Base-by-base conservation (phyloP, 2,797 vertebrate genomes). In the Myiotriccus ornatus region DNA sequence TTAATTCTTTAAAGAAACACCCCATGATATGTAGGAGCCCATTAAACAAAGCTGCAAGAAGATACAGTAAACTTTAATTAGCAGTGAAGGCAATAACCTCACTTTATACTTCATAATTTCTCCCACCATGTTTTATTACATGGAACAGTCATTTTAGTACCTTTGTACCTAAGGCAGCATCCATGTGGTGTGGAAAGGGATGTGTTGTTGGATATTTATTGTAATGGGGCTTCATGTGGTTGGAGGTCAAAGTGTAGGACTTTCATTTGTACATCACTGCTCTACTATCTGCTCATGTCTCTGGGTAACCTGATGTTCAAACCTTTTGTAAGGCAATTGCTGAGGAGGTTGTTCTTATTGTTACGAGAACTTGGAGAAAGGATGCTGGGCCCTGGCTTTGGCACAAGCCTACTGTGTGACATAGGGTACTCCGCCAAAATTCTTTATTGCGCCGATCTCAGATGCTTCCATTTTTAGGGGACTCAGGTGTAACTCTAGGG, bases 31-130 rank as follows among this genome's bases (percentile, higher is more conserved):
- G 85, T 68, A 90, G 94, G 91, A 97, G 95, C 95, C 93, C 88
- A 96, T 97, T 96, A 97, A 97, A 97, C 94, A 96, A 97, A 96
- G 94, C 95, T 87, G 93, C 95, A 96, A 97, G 95, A 96, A 96
- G 96, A 96, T 94, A 94, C 91, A 95, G 96, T 96, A 97, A 97
- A 97, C 95, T 96, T 96, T 97, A 97, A 96, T 97, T 96, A 97
- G 95, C 95, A 97, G 94, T 75, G 85, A 96, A 97, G 88, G 95
- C 96, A 96, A 97, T 97, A 97, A 96, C 95, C 94, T 96, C 93
- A 93, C 95, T 96, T 96, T 94, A 94, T 94, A 96, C 95, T 97
- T 97, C 95, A 87, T 96, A 97, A 96, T 97, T 97, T 96, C 95
- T 94, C 94, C 87, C 95, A 96, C 95, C 83, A 96, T 96, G 95